Percentiles rank a stretch among this genome's conserved stretches.
These are phyloP conservation scores for Pygoscelis adeliae DNA, from an alignment of 2,113 vertebrate genomes.

Conservation along the genomic window DNA sequence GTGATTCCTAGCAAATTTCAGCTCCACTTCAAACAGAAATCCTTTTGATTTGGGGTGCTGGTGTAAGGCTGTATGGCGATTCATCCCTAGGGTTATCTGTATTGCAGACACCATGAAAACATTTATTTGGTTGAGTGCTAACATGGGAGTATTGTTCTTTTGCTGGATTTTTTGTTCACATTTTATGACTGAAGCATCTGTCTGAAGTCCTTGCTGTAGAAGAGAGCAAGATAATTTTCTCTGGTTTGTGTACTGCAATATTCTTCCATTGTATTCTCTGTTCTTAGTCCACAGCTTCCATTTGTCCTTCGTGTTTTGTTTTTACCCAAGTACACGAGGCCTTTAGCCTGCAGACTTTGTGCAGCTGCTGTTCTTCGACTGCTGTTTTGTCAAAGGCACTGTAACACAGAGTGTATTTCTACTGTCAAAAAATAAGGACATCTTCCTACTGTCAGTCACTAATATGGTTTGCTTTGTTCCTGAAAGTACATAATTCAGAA, in stretches of 20 bases:
- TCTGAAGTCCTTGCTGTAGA: not conserved
- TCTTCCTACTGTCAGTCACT: not conserved
- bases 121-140: not conserved
- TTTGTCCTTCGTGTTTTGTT: not conserved
- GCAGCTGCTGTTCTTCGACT: not conserved
- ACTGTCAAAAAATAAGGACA: not conserved
- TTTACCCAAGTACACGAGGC: not conserved
- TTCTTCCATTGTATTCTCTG: not conserved
- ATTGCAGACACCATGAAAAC: not conserved
- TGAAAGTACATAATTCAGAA: not conserved
- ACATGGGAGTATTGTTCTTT: accelerated
- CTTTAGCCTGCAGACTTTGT: not conserved
- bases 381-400: not conserved
- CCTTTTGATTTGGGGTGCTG: not conserved
- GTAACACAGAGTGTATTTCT: not conserved
- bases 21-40: not conserved
- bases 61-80: not conserved
- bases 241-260: not conserved
- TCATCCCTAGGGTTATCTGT: not conserved
- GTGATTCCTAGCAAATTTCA: not conserved
- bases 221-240: not conserved
- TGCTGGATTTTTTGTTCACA: not conserved
- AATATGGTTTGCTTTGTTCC: not conserved
- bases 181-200: not conserved
- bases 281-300: not conserved